These are phyloP conservation scores for Brenthis hecate DNA, from an alignment of 2,888 invertebrate species.

Conservation along the genomic window DNA sequence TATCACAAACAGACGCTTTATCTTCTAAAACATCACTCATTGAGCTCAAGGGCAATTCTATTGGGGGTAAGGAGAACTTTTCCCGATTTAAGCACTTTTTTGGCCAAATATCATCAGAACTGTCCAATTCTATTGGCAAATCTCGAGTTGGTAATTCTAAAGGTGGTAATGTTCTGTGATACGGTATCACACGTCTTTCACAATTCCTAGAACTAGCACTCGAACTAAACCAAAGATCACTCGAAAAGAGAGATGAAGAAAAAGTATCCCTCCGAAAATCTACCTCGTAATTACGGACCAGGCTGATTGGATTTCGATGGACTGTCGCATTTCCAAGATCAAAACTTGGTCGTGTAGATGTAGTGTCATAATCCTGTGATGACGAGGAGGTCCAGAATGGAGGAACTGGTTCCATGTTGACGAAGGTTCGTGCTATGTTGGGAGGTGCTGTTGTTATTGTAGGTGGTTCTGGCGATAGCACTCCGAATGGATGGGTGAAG, in stretches of 20 bases:
- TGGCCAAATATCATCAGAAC: conserved; percentile 60
- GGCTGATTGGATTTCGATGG: conserved; percentile 49
- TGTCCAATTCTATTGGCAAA: conserved; percentile 43
- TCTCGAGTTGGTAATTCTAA: conserved; percentile 57
- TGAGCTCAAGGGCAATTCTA: conserved; percentile 51
- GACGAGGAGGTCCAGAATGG: conserved; percentile 53
- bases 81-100: conserved; percentile 46
- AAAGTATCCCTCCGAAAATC: conserved; percentile 50
- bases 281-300: conserved; percentile 48
- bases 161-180: conserved; percentile 63
- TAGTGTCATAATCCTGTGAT: conserved; percentile 52
- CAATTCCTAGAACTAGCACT: conserved; percentile 50
- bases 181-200: conserved; percentile 54
- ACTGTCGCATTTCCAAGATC: conserved; percentile 54
- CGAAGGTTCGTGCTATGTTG: conserved; percentile 48
- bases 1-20: conserved; percentile 41
- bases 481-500: conserved; percentile 81
- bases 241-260: conserved; percentile 60
- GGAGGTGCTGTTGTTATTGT: conserved; percentile 41
- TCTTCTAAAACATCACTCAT: conserved; percentile 39
- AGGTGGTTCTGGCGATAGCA: conserved; percentile 77
- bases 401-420: conserved; percentile 61
- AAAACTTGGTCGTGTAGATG: conserved; percentile 44
- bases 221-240: conserved; percentile 60
- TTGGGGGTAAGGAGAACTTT: conserved; percentile 49